phyloP scores from a whole-genome alignment of 1,140 invertebrate genomes.

The Pararge aegeria region DNA sequence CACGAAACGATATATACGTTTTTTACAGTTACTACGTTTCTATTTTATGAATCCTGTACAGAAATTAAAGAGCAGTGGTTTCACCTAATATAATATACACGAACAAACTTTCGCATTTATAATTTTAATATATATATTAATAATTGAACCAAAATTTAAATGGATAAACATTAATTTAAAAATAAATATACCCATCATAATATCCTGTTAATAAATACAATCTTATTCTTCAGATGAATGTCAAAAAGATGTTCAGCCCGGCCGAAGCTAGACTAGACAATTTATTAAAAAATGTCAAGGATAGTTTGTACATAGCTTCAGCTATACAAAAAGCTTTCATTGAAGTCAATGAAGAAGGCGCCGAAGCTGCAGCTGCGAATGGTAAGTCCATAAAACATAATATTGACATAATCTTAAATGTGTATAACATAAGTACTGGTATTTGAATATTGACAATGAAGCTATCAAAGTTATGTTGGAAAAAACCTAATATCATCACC shows the following conservation, averaged over 20 bases:
- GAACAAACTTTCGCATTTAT: no score
- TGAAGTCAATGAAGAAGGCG: constrained; percentile 63
- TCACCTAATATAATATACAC: no score
- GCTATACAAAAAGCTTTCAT: constrained; percentile 66
- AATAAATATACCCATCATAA: no score
- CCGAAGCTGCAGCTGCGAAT: constrained; percentile 62
- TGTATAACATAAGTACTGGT: not conserved
- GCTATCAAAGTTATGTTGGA: not conserved
- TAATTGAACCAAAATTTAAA: no score
- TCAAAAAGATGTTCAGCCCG: constrained; percentile 44
- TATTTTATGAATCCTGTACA: no score
- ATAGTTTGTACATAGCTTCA: constrained; percentile 40
- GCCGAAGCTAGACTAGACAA: constrained; percentile 40
- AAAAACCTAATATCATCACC: not conserved
- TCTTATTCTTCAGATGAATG: constrained; percentile 44
- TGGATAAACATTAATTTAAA: no score
- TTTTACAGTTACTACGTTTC: no score
- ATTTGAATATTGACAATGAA: not conserved
- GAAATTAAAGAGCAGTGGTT: no score
- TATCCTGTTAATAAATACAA: not conserved
- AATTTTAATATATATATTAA: no score
- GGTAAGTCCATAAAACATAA: constrained; percentile 37
- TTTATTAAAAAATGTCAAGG: constrained; percentile 36
- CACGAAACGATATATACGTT: no score
- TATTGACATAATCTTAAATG: not conserved